Evolutionary conservation across 2,113 vertebrate species (phyloP), one percentile per base, ranked within the genome.

Genomic region (Bostrychus sinensis): DNA sequence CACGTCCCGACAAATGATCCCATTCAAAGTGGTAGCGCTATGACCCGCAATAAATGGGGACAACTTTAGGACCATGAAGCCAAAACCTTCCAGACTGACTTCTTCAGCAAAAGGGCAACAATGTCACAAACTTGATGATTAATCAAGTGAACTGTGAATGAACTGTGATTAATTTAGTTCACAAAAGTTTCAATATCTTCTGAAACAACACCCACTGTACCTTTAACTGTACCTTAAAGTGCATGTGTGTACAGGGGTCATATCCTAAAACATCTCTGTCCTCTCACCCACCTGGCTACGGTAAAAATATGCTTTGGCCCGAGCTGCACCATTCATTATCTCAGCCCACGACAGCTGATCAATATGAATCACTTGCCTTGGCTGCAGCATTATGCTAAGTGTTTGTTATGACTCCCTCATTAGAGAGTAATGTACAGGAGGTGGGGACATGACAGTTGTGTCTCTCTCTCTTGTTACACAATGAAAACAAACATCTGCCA

Each of bases 281-380:
- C 48, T 51, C 48, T 51, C 48, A 51, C 48, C 23, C 48, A 51
- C 25, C 48, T 51, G 48, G 48, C 48, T 25, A 1, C 23, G 7
- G 25, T n/a, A 1, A 5, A 48, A 23, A 48, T 48, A 28, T 16
- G 10, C 11, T 14, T 14, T 20, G 42, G 17, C 42, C 17, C 5
- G 42, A 20, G 19, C 22, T 25, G 23, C 22, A 5, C 45, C 48
- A n/a, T 28, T 28, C 48, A 51, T 51, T 30, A 13, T 28, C n/a
- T 51, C 25, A 26, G 25, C 45, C 12, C 23, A 5, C 9, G 48
- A 51, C 48, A 28, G 48, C 23, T 28, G 48, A n/a, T 16, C 16
- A 50, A 50, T 26, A 13, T n/a, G 8, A 32, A 5, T 2, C 30
- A 32, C 30, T 7, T 8, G 5, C 30, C 30, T 7, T 32, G n/a